A percentile compares a stretch with the other conserved stretches of the same genome.
Conservation (phyloP, 2,113 vertebrate genomes). For the Hippolais icterina region DNA sequence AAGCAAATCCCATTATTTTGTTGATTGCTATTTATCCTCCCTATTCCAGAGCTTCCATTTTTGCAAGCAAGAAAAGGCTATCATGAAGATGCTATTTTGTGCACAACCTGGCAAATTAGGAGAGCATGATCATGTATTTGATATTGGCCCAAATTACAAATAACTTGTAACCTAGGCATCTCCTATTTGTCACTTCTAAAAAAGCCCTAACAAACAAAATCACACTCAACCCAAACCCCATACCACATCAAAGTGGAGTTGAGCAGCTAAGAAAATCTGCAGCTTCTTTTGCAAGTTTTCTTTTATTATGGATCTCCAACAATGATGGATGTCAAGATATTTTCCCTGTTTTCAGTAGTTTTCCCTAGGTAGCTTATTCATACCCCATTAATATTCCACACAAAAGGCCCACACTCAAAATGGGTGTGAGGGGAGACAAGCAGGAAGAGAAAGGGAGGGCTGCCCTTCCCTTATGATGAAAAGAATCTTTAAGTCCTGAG, state of each 20-base stretch:
- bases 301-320: not conserved
- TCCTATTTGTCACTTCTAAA: slow-evolving; percentile 46
- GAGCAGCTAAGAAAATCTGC: not conserved
- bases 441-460: not conserved
- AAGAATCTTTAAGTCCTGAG: not conserved
- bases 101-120: not conserved
- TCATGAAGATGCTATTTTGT: not conserved
- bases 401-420: not conserved
- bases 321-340: not conserved
- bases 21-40: not conserved
- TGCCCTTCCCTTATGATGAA: not conserved
- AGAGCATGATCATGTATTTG: not conserved
- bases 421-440: not conserved
- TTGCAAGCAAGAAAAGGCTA: not conserved
- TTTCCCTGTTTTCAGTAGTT: not conserved
- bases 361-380: not conserved
- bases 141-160: slow-evolving; percentile 42
- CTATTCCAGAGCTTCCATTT: not conserved
- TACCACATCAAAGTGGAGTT: not conserved
- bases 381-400: not conserved
- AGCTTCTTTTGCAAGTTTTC: not conserved
- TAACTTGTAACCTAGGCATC: not conserved
- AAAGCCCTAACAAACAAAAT: not conserved
- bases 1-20: not conserved
- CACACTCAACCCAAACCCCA: not conserved